Conservation (phyloP, 2,888 invertebrate genomes). For the Criorhina ranunculi region DNA sequence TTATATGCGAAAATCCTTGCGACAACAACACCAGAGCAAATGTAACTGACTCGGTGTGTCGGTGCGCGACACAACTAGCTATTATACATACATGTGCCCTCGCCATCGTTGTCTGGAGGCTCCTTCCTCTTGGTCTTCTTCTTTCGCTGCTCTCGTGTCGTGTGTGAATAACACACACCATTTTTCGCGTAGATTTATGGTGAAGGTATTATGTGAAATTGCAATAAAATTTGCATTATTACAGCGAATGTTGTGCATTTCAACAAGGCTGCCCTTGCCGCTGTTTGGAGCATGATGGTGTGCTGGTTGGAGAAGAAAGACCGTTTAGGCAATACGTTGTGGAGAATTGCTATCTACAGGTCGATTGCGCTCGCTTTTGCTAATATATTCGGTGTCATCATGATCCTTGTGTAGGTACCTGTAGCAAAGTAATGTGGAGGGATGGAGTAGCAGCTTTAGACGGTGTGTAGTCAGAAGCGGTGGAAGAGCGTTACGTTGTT, state of each 20-base stretch:
- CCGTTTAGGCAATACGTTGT: constrained; percentile 42
- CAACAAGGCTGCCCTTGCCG: constrained; percentile 62
- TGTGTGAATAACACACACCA: constrained; percentile 76
- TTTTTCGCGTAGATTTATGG: constrained; percentile 75
- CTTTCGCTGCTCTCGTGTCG: constrained; percentile 62
- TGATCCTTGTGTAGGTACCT: constrained; percentile 59
- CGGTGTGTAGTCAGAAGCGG: not conserved
- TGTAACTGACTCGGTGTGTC: constrained; percentile 34
- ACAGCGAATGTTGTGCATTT: constrained; percentile 74
- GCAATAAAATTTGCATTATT: constrained; percentile 77
- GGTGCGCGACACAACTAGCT: constrained; percentile 30
- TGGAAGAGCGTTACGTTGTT: not conserved
- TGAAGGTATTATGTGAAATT: constrained; percentile 72
- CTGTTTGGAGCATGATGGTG: constrained; percentile 17
- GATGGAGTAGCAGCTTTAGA: not conserved
- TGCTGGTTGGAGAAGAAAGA: constrained; percentile 43
- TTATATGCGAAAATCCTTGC: constrained; percentile 74
- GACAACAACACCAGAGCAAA: constrained; percentile 61
- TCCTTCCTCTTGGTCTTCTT: constrained; percentile 37
- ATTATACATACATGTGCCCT: constrained; percentile 23
- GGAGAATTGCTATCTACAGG: constrained; percentile 59
- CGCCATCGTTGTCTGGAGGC: constrained; percentile 43
- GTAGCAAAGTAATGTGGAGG: constrained; percentile 8
- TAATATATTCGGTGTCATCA: constrained; percentile 73
- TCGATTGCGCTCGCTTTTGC: constrained; percentile 66